phyloP scores from a whole-genome alignment of 2,797 vertebrate genomes.

The Squalus acanthias region DNA sequence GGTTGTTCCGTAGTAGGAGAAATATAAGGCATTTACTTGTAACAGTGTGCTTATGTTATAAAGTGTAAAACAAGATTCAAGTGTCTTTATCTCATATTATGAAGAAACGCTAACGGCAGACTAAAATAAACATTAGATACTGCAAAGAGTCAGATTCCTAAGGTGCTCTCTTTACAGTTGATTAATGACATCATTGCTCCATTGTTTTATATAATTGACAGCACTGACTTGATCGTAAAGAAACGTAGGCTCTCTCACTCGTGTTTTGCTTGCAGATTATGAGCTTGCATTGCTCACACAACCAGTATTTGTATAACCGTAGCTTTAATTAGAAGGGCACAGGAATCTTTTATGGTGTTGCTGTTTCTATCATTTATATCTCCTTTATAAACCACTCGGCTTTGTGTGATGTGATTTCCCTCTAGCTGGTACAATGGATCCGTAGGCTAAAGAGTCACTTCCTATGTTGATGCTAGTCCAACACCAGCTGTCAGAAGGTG shows the following conservation, averaged over 20 bases:
- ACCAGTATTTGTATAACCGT: neutral
- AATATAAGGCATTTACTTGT: neutral
- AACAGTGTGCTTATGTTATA: neutral
- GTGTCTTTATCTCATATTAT: neutral
- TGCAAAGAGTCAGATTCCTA: neutral
- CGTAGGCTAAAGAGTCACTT: neutral
- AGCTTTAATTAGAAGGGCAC: neutral
- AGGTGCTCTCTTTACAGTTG: neutral
- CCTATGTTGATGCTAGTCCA: neutral
- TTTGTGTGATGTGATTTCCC: neutral
- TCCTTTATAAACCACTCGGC: neutral
- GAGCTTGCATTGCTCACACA: neutral
- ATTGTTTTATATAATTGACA: neutral
- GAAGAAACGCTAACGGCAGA: neutral
- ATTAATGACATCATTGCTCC: neutral
- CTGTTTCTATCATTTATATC: neutral
- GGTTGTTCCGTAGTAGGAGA: neutral
- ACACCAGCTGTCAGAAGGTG: neutral
- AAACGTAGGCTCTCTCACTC: neutral
- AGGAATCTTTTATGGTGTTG: neutral
- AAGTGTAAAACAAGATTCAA: neutral
- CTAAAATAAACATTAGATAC: neutral
- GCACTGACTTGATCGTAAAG: neutral
- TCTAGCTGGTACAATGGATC: neutral
- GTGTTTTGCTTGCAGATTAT: neutral